Evolutionary conservation across 2,113 vertebrate species (phyloP), one percentile per base, ranked within the genome.

Genomic region (Mirounga angustirostris): DNA sequence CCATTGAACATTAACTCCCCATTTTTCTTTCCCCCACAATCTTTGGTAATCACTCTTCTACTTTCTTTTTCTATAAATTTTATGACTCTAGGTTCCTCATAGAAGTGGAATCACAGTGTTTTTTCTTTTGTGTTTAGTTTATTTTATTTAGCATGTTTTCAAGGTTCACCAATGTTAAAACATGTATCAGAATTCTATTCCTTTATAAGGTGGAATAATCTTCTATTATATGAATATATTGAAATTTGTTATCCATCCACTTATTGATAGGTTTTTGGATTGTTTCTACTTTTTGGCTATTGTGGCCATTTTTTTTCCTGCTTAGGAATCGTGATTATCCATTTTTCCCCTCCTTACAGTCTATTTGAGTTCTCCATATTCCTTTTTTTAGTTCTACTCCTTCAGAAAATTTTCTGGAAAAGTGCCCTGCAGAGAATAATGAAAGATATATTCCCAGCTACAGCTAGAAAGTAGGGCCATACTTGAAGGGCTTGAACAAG

Each of bases 41-140:
- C 52, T 16, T 15, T 91, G 61, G 26, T 24, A 83, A 67, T 71
- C 28, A 58, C 11, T 52, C 26, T 78, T 65, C 4, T 92, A 14
- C 10, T 87, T 92, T 83, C n/a, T 94, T 94, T 91, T 43, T 65
- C 5, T 88, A 79, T 94, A n/a, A 78, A 73, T 91, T 88, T 95
- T n/a, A 33, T 4, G n/a, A 40, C 12, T 71, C 36, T 80, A 78
- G n/a, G 0, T 89, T 96, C 8, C 6, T 93, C 11, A 80, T 59
- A 36, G 36, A 46, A 76, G 30, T 82, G 14, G 43, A 96, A 79
- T 92, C 52, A 95, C 3, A 91, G 5, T 83, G 78, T 33, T 63
- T 86, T 52, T 82, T 14, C 21, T 59, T 81, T 81, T 80, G 24
- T 69, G 43, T 81, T 52, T 89, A 40, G 15, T 18, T 63, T 84